Base-by-base conservation (phyloP, 35 echinoderm and acorn worm genomes). In the Ophioderma brevispina region DNA sequence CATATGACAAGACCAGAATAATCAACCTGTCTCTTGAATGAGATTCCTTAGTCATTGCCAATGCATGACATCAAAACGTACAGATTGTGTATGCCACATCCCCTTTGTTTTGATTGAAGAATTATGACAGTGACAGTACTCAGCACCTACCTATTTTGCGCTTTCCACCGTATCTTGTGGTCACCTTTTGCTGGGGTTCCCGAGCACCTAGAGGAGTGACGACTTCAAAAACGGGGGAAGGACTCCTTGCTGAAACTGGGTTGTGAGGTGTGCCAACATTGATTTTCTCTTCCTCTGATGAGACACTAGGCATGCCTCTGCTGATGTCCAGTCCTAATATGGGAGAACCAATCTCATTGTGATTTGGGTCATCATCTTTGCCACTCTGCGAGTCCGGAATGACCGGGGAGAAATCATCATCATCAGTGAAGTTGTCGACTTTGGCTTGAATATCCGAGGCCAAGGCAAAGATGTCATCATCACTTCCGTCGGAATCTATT, bases 351-450 rank as follows among this genome's bases (percentile, higher is more conserved):
- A n/a, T n/a, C n/a, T n/a, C n/a, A n/a, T n/a, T n/a, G n/a, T n/a
- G n/a, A 25, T 70, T 30, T 70, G 17, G 41, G 41, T 70, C 28
- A 30, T 15, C n/a, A 25, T 70, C 23, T 8, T 70, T 70, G 59
- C n/a, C n/a, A 70, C n/a, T 70, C n/a, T 70, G 59, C n/a, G 59
- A 70, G 59, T 70, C 59, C n/a, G 59, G 59, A 4, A 70, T 70
- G 28, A 13, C 5, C 17, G 41, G 5, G 5, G 41, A 70, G 59
- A 70, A 70, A 25, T 70, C 28, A 3, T 70, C 59, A 25, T 70
- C 59, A 25, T 70, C 23, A 4, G 59, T 70, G 28, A 70, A 70
- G 23, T 70, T 70, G 10, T 8, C 23, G 3, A 70, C 59, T 70
- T 70, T 70, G 28, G 15, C 23, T 70, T 70, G 59, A 30, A 70